Percentiles rank a stretch among this genome's conserved stretches.
Evolutionary conservation across 2,113 vertebrate species (phyloP).

Genomic region (Ailuropoda melanoleuca): DNA sequence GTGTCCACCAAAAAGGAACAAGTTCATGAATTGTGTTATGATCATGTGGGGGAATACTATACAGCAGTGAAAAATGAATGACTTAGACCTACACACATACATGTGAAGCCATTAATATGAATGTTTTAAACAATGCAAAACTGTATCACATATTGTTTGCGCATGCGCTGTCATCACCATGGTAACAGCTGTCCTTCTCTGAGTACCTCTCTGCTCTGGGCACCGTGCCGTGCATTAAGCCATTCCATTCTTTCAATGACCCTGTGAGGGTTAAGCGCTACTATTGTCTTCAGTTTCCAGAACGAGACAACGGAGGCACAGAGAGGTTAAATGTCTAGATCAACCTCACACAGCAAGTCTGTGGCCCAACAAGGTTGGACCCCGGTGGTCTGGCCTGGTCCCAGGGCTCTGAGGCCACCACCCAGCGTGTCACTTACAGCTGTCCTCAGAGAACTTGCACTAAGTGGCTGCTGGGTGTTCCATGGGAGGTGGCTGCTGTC

Average conservation of each 20-base stretch:
- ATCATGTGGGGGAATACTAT: fast-evolving
- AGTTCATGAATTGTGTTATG: too few species aligned
- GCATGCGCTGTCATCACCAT: fast-evolving
- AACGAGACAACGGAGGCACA: background rate
- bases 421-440: fast-evolving
- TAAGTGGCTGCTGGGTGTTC: background rate
- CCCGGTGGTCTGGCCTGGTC: fast-evolving
- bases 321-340: background rate
- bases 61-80: background rate
- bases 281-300: background rate
- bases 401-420: background rate
- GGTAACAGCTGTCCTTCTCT: background rate
- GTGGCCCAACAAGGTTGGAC: fast-evolving
- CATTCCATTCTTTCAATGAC: background rate
- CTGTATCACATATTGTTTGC: fast-evolving
- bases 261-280: background rate
- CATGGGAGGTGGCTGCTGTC: background rate
- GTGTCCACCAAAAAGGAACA: background rate
- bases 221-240: fast-evolving
- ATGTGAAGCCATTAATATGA: fast-evolving
- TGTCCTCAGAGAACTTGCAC: background rate
- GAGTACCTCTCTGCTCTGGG: background rate
- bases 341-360: background rate
- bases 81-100: fast-evolving
- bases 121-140: background rate